phyloP scores from a whole-genome alignment of 2,797 vertebrate species.

The Uromys caudimaculatus region DNA sequence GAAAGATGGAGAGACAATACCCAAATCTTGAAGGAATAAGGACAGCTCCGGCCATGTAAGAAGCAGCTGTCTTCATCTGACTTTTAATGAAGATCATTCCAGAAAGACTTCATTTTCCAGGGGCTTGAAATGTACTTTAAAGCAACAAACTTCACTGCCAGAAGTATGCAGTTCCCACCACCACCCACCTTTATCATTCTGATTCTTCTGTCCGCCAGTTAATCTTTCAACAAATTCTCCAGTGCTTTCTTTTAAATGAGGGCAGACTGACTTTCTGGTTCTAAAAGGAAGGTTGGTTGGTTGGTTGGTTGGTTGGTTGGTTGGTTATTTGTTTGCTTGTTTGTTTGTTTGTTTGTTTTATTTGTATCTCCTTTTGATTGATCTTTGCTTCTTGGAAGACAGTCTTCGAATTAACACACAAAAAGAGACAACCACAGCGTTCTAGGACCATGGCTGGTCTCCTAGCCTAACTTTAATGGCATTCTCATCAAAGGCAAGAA shows the following conservation, averaged over 20 bases:
- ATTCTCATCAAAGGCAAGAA: background rate
- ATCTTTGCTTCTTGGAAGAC: slow-evolving; percentile 27
- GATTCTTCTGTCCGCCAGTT: background rate
- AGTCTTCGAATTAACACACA: slow-evolving; percentile 2
- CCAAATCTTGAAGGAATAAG: slow-evolving; percentile 14
- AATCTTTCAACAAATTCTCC: background rate
- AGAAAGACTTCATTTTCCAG: background rate
- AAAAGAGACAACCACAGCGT: background rate
- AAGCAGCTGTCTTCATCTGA: slow-evolving; percentile 23
- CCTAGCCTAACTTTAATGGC: fast-evolving
- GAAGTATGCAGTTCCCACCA: background rate
- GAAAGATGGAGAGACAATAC: slow-evolving; percentile 37
- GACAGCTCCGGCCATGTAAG: background rate
- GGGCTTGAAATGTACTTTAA: slow-evolving; percentile 14
- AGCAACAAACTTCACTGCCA: background rate
- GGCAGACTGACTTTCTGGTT: slow-evolving; percentile 1
- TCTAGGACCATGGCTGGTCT: background rate
- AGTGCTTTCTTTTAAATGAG: slow-evolving; percentile 1
- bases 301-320: background rate
- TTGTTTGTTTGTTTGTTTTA: background rate
- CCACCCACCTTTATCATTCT: background rate
- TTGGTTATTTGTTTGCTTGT: background rate
- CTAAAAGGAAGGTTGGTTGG: background rate
- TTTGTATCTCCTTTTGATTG: background rate
- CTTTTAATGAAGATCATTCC: background rate